Evolutionary conservation across 2,797 vertebrate species (phyloP), one percentile per base, ranked within the genome.

Genomic region (Acipenser transmontanus): DNA sequence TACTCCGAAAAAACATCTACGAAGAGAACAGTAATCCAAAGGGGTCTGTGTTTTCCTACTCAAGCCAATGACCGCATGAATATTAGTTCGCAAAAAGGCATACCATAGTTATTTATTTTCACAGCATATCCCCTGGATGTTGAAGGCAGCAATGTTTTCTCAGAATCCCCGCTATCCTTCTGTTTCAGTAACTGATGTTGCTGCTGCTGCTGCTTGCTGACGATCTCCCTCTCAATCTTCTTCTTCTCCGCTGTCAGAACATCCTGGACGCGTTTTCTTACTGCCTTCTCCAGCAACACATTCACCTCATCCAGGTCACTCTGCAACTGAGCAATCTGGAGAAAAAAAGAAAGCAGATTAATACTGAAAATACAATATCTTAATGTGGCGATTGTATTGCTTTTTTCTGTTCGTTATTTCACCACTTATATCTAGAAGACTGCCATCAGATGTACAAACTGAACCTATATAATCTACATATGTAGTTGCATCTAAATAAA

Each of bases 21-120:
- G 1, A 17, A 17, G 14, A 17, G 14, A 17, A 17, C 14, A 17
- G 14, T 17, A 17, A 17, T 17, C 14, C 14, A 17, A 17, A 17
- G 14, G 14, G 14, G 14, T 17, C 14, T 17, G 14, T 17, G 14
- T 17, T 17, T 17, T 17, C 14, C 14, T 17, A 17, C 14, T 17
- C 14, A 17, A 17, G 14, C 14, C 14, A 17, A 17, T 17, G 14
- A 17, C 14, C 14, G 14, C 14, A 17, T 17, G 14, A 17, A 17
- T 17, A 17, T 59, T 50, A 11, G n/a, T 4, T 14, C 14, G 59
- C 14, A 3, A 6, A 57, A 11, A 56, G 1, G 20, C 1, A 49
- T 89, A 98, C 97, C 97, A 0, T 98, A 99, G 76, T 94, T 99
- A 64, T 88, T 96, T 74, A 99, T 97, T 82, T 98, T 98, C 77